Conservation (phyloP, 2,888 invertebrate genomes). For the Morpho helenor region DNA sequence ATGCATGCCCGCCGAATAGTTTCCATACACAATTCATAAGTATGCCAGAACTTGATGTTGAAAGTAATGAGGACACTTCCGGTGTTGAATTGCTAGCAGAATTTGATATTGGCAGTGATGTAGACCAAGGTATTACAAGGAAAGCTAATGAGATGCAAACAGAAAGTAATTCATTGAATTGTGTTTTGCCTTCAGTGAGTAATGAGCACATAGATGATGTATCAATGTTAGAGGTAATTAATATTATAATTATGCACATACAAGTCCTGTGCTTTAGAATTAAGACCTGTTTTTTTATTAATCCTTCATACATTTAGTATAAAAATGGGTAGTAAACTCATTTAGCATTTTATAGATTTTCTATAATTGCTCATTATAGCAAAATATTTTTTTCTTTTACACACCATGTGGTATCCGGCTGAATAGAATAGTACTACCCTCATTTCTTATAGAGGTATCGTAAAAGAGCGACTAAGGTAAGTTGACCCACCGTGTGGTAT, state of each 20-base stretch:
- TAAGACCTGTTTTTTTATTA: neutral
- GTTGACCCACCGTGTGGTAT: too few relatives aligned
- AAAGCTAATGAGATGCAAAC: constrained; percentile 41
- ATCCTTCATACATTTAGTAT: too few relatives aligned
- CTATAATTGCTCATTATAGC: neutral
- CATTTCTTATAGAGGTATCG: too few relatives aligned
- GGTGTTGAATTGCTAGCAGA: constrained; percentile 59
- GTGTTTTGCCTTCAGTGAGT: constrained; percentile 66
- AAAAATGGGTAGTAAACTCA: too few relatives aligned
- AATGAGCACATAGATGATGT: constrained; percentile 63
- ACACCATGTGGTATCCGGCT: too few relatives aligned
- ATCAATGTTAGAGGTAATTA: constrained; percentile 51
- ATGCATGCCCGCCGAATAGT: constrained; percentile 45
- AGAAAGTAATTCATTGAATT: constrained; percentile 56
- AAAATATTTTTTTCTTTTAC: neutral
- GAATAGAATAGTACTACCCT: too few relatives aligned
- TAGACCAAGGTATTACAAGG: constrained; percentile 45
- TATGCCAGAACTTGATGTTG: constrained; percentile 64
- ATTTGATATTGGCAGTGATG: constrained; percentile 59
- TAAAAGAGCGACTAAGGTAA: too few relatives aligned
- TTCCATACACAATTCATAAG: constrained; percentile 55
- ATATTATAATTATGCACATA: neutral
- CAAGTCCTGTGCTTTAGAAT: neutral
- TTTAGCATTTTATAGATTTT: neutral
- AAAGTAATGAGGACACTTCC: constrained; percentile 40